Evolutionary conservation across 2,113 vertebrate genomes (phyloP).

Genomic region (Pontoporia blainvillei): DNA sequence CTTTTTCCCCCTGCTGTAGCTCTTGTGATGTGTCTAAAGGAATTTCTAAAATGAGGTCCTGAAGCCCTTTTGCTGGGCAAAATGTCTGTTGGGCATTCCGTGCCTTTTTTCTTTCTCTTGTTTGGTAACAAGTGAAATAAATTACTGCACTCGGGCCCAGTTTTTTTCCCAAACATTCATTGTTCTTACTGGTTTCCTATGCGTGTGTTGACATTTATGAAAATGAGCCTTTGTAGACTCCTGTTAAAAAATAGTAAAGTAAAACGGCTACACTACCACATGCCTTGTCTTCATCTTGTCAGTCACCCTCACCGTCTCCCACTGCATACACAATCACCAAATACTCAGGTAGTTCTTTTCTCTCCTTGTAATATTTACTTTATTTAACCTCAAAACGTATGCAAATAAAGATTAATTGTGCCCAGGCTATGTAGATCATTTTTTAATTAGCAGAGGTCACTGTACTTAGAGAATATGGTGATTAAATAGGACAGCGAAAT

Average conservation of each 20-base stretch:
- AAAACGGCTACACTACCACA: neutral
- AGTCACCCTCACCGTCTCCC: neutral
- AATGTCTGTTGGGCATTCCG: neutral
- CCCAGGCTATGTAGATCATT: slow-evolving; percentile 55
- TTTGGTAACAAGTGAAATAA: slow-evolving; percentile 34
- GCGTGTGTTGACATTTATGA: slow-evolving; percentile 4
- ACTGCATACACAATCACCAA: neutral
- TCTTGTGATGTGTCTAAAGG: slow-evolving; percentile 27
- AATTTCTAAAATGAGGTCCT: neutral
- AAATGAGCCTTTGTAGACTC: neutral
- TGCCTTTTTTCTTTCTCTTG: neutral
- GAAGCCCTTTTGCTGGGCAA: neutral
- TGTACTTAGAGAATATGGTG: slow-evolving; percentile 47
- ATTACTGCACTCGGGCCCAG: neutral
- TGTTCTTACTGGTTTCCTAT: slow-evolving; percentile 4
- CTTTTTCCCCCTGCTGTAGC: neutral
- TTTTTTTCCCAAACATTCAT: neutral
- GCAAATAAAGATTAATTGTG: slow-evolving; percentile 70
- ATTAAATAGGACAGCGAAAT: slow-evolving; percentile 68
- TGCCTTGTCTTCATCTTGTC: neutral
- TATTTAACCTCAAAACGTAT: slow-evolving; percentile 47
- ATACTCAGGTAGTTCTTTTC: neutral
- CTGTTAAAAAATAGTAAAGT: neutral
- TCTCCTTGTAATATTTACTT: slow-evolving; percentile 13
- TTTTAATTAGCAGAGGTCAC: slow-evolving; percentile 69